These are phyloP conservation scores for Poicephalus meyeri DNA, from an alignment of 2,113 vertebrate species.

Conservation along the genomic window DNA sequence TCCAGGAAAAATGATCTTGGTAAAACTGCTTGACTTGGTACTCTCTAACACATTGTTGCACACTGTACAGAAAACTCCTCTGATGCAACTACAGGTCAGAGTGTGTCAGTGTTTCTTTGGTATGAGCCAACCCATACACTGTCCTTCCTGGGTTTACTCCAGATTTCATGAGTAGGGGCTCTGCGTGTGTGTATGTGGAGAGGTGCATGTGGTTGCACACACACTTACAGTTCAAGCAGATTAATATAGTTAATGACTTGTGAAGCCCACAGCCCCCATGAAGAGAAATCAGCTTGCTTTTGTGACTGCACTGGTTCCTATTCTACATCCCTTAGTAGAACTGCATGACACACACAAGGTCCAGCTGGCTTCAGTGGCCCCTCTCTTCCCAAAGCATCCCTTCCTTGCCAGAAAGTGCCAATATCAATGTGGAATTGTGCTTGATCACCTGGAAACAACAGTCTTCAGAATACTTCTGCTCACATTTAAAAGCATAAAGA, in stretches of 20 bases:
- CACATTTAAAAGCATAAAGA: not conserved
- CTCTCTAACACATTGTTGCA: not conserved
- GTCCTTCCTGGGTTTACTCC: not conserved
- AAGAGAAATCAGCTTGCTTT: not conserved
- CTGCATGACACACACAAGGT: rapidly evolving
- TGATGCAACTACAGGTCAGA: rapidly evolving
- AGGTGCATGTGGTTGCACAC: not conserved
- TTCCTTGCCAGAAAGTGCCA: not conserved
- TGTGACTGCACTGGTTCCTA: not conserved
- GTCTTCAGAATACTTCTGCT: not conserved
- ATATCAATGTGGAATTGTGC: not conserved
- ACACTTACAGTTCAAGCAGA: not conserved
- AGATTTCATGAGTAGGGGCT: not conserved
- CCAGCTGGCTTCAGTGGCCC: not conserved
- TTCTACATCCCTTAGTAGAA: not conserved
- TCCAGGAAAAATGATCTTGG: not conserved
- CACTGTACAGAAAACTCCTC: not conserved
- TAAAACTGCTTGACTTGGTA: not conserved
- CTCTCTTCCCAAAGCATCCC: not conserved
- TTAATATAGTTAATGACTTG: not conserved
- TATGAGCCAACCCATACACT: not conserved
- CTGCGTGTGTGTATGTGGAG: not conserved
- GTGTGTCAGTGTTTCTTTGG: not conserved
- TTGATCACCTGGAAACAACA: not conserved
- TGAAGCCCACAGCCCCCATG: rapidly evolving